A percentile compares a stretch with the other conserved stretches of the same genome.
Conservation (phyloP, 2,888 invertebrate species). For the Lasioglossum figueresi region DNA sequence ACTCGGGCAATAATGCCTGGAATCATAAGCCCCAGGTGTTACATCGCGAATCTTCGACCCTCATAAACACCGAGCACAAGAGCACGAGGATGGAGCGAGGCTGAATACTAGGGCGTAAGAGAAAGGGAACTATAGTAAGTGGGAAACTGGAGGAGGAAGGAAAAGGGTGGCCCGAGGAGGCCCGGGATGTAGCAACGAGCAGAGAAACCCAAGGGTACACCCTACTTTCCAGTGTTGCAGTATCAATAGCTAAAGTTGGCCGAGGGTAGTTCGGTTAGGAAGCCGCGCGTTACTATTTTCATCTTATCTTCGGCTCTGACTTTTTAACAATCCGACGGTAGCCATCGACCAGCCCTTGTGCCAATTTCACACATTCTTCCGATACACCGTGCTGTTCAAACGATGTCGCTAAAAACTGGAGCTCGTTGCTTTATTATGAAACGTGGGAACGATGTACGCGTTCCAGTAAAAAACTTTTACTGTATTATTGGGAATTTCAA, state of each 20-base stretch:
- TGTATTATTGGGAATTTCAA: not conserved
- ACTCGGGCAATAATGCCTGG: constrained; percentile 77
- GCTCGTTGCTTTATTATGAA: not conserved
- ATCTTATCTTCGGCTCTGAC: constrained; percentile 37
- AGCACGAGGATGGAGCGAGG: constrained; percentile 55
- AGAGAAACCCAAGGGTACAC: constrained; percentile 54
- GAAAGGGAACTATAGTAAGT: constrained; percentile 8
- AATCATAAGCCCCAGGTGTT: constrained; percentile 81
- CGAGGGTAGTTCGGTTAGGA: constrained; percentile 53
- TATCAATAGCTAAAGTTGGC: constrained; percentile 65
- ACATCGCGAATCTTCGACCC: constrained; percentile 77
- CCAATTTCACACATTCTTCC: constrained; percentile 6
- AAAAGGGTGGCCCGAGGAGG: not conserved
- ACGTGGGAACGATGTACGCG: not conserved
- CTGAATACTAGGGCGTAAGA: constrained; percentile 19
- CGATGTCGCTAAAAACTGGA: not conserved
- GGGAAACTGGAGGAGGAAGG: constrained; percentile 10
- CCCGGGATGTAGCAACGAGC: constrained; percentile 6
- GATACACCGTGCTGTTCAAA: not conserved
- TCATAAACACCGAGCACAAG: constrained; percentile 74
- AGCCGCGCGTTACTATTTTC: constrained; percentile 44
- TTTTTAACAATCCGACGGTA: constrained; percentile 41
- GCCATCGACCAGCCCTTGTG: constrained; percentile 13
- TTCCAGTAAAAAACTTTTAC: not conserved
- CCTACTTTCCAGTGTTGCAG: constrained; percentile 64